Evolutionary conservation across 1,140 invertebrate genomes (phyloP), one percentile per base, ranked within the genome.

Genomic region (Asobara japonica): DNA sequence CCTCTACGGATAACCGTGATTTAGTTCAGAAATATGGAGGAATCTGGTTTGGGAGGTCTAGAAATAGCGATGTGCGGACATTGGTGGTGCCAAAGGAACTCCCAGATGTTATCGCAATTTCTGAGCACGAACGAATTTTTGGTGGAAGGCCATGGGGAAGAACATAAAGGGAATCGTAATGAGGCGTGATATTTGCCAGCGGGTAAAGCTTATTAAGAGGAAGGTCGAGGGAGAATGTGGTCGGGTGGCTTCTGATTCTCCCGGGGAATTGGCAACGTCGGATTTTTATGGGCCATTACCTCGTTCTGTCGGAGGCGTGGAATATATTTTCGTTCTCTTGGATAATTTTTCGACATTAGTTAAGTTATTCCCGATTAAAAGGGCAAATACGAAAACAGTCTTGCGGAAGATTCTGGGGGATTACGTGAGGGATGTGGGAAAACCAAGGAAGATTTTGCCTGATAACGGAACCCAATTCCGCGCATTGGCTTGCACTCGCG

Each of bases 181-280:
- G 22, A 16, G n/a, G 13, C 72, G 74, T 48, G 74, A 76, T 68
- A 8, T 76, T 5, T 77, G 74, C 41, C 76, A 76, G 36, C n/a
- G 74, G 7, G 65, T 69, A 2, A 77, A 77, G 45, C 36, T 67
- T 61, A 36, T 74, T 6, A 69, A 65, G 61, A 31, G 69, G 27
- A 41, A 45, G 10, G 48, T 71, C 20, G 75, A 68, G 51, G 73
- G 69, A 1, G 45, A 64, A 7, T 74, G 48, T 56, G 51, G 65
- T 33, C 10, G 31, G 6, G 27, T 64, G 3, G 13, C 22, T 16
- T 27, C 61, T 1, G 27, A 64, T 30, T 8, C 5, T 10, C 61
- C 61, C 2, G 22, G 61, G 3, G 61, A 64, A 5, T 30, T 64
- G 7, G 61, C 30, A n/a, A 64, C 25, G 1, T 10, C 30, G 2